Conservation (phyloP, 1,140 invertebrate genomes). For the Bombus waltoni region DNA sequence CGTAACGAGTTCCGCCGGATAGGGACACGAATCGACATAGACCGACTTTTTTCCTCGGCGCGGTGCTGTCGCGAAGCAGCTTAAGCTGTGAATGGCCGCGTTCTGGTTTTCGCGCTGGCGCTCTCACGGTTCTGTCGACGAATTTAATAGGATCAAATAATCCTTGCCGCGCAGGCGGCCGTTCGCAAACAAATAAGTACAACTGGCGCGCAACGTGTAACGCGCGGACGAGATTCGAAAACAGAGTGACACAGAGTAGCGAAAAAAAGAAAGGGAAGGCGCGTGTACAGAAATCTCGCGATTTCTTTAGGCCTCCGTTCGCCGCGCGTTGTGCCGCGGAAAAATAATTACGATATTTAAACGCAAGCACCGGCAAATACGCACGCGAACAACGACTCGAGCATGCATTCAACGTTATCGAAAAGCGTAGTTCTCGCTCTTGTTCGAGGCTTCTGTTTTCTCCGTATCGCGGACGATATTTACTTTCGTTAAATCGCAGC, state of each 20-base stretch:
- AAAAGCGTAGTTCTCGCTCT: not conserved
- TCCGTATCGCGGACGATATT: not conserved
- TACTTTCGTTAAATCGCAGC: not conserved
- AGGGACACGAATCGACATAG: not conserved
- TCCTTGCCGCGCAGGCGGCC: not conserved
- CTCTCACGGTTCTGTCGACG: not conserved
- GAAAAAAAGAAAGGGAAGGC: not conserved
- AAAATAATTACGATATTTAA: constrained; percentile 38
- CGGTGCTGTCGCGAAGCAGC: not conserved
- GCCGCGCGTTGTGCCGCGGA: not conserved
- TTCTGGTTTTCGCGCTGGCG: not conserved
- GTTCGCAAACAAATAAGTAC: constrained; percentile 19
- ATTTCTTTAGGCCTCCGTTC: not conserved
- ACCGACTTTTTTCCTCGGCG: not conserved
- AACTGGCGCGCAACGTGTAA: not conserved
- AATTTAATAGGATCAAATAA: constrained; percentile 35
- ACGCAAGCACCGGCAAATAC: not conserved
- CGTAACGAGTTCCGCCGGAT: not conserved
- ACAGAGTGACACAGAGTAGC: not conserved
- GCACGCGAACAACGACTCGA: not conserved
- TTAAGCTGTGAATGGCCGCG: not conserved
- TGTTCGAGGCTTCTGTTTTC: not conserved
- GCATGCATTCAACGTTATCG: constrained; percentile 13
- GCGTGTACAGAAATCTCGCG: not conserved
- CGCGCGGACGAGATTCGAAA: not conserved